phyloP scores from a whole-genome alignment of 2,113 vertebrate genomes.

The Cebidichthys violaceus region DNA sequence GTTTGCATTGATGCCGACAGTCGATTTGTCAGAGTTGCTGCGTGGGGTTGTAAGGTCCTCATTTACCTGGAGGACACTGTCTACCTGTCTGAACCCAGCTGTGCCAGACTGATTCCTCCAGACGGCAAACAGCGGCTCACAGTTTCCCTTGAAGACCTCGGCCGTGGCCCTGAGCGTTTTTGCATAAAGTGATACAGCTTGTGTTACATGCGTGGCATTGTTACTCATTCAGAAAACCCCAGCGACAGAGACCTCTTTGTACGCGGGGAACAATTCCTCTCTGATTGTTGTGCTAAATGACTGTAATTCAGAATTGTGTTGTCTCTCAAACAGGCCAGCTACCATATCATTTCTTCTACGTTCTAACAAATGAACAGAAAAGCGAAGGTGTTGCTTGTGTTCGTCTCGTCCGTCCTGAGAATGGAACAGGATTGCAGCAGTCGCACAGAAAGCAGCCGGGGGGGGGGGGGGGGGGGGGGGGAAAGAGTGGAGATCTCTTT shows the following conservation, averaged over 20 bases:
- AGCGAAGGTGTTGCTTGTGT: neutral
- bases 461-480: neutral
- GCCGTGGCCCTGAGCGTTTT: neutral
- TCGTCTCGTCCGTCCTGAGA: conserved; percentile 18
- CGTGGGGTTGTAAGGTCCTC: conserved; percentile 36
- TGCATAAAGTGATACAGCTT: neutral
- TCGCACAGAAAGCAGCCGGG: neutral
- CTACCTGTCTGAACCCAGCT: conserved; percentile 35
- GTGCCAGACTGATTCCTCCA: conserved; percentile 21
- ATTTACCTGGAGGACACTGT: conserved; percentile 43
- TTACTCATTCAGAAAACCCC: conserved; percentile 4
- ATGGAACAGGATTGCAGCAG: conserved; percentile 20
- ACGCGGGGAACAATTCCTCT: neutral
- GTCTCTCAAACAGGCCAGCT: neutral
- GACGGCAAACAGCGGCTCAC: conserved; percentile 2
- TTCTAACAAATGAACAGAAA: conserved; percentile 7
- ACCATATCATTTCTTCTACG: neutral
- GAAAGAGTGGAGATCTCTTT: conserved; percentile 13
- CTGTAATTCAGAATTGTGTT: neutral
- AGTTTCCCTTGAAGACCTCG: neutral
- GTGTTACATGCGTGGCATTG: neutral
- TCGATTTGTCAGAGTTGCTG: conserved; percentile 46
- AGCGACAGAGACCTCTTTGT: neutral
- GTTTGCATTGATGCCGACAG: conserved; percentile 25
- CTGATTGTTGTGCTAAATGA: neutral